Base-by-base conservation (phyloP, 2,113 vertebrate genomes). In the Nothobranchius kuhntae region DNA sequence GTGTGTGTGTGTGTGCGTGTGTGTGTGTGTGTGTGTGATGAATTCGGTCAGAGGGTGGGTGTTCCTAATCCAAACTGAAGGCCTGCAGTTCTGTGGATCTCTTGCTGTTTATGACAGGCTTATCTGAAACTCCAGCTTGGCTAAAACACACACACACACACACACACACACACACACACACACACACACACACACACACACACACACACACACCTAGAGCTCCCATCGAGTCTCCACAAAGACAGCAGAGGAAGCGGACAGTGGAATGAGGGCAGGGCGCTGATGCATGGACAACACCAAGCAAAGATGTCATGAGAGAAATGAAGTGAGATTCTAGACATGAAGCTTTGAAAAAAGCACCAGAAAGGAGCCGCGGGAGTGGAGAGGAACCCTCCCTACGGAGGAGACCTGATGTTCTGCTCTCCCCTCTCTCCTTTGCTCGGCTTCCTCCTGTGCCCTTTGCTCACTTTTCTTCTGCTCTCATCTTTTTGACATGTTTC, bases 261-360 rank as follows among this genome's bases (percentile, higher is more conserved):
- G 68, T 65, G 76, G 68, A 82, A 69, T 57, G 69, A 82, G 80
- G 63, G 69, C 80, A 85, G 72, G 60, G 78, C 79, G 75, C 48
- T 3, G 84, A 82, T 81, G 82, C 83, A 65, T 86, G 82, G 81
- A 84, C 83, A 73, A 73, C 53, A 45, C 59, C 71, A 50, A 58
- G 73, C 52, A 11, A 71, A 76, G 63, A 86, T 87, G 83, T 83
- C 81, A 87, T 71, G 66, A 69, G 73, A 84, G 75, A 87, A 87
- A 86, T 83, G 69, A 71, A 79, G 69, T 84, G 77, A 77, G 81
- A 61, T 73, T 78, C 69, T 58, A 84, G 72, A 83, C 78, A 77
- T 47, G n/a, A 72, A 11, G 50, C 26, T 71, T 71, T 53, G 38
- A 61, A 59, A 65, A 70, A 61, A 65, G n/a, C 66, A 55, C 72